Evolutionary conservation across 2,797 vertebrate species (phyloP), one percentile per base, ranked within the genome.

Genomic region (Muraenolepis orangiensis): DNA sequence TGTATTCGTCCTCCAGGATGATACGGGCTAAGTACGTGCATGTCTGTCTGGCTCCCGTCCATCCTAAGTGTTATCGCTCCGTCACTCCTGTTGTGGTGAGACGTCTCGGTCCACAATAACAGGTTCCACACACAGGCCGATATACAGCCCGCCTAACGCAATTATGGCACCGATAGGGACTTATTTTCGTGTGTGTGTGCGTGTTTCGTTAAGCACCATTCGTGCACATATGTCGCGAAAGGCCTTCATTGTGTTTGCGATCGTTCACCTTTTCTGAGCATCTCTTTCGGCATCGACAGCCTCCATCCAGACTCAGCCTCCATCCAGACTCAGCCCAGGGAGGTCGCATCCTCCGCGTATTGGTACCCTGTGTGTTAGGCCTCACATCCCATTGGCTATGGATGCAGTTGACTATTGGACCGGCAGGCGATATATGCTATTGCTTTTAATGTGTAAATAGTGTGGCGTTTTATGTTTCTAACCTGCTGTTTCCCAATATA

Each of bases 1-100:
- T 64, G 74, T 38, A 77, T 1, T 77, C 3, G 66, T 74, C 72
- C 80, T 16, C 74, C 69, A 57, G 73, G 78, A 66, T 57, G n/a
- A n/a, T 23, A 80, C 81, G 81, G 78, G 13, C 67, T 6, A 23
- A 10, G 68, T 34, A 68, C 14, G 40, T 57, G 66, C 0, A 34
- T 46, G 42, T 13, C 12, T 46, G n/a, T n/a, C n/a, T n/a, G n/a
- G n/a, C n/a, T n/a, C n/a, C n/a, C n/a, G n/a, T n/a, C n/a, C n/a
- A n/a, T n/a, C n/a, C n/a, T n/a, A n/a, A n/a, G n/a, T n/a, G n/a
- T n/a, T n/a, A n/a, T n/a, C n/a, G n/a, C n/a, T n/a, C n/a, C n/a
- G n/a, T n/a, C n/a, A n/a, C n/a, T n/a, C n/a, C n/a, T n/a, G n/a
- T n/a, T n/a, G n/a, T n/a, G n/a, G 46, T 7, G 18, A 57, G 46